Conservation (phyloP, 2,113 vertebrate species). For the Cardinalis cardinalis region DNA sequence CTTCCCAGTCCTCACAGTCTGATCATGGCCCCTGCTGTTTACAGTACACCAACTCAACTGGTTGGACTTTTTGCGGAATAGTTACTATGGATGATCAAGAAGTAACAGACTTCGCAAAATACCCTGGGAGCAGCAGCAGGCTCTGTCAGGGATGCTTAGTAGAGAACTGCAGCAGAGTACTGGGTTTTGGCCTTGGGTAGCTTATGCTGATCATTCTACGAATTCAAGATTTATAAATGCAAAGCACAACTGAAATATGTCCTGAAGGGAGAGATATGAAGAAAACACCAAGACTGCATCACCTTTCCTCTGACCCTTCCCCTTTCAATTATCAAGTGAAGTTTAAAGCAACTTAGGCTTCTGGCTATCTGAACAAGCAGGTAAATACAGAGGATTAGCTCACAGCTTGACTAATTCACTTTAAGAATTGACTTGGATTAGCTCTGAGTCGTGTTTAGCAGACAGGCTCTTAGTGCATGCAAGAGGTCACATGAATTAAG, state of each 20-base stretch:
- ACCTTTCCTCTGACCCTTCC: background rate
- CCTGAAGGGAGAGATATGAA: background rate
- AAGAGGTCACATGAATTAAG: slow-evolving; percentile 27
- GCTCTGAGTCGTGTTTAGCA: background rate
- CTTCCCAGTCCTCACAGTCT: background rate
- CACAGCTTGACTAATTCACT: slow-evolving; percentile 9
- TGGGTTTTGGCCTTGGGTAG: background rate
- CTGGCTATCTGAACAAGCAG: slow-evolving; percentile 6
- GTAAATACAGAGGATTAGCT: slow-evolving; percentile 39
- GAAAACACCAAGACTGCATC: background rate
- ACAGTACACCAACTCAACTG: background rate
- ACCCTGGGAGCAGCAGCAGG: background rate
- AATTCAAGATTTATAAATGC: background rate
- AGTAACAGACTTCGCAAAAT: background rate
- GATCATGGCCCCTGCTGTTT: background rate
- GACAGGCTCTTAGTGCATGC: background rate
- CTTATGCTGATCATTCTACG: background rate
- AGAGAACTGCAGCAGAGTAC: background rate
- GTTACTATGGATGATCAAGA: background rate
- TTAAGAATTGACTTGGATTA: slow-evolving; percentile 38
- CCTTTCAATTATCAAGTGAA: background rate
- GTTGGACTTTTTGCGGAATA: background rate
- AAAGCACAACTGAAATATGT: background rate
- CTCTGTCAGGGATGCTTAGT: background rate
- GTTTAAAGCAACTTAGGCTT: background rate